A percentile compares a stretch with the other conserved stretches of the same genome.
These are phyloP conservation scores for Nymphalis io DNA, from an alignment of 1,140 invertebrate species.

Conservation along the genomic window DNA sequence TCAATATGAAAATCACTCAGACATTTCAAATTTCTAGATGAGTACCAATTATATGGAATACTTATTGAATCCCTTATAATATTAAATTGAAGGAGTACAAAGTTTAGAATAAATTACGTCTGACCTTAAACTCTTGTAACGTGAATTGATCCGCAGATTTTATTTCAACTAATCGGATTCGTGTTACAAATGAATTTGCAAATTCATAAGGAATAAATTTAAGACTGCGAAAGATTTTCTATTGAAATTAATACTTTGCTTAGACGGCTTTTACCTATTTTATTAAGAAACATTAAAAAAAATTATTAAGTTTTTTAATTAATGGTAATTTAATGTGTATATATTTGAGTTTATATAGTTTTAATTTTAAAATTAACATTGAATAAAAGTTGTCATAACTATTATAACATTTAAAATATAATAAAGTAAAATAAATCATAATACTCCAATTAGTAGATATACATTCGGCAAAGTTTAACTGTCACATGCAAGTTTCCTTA, in stretches of 20 bases:
- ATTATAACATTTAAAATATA: too few relatives aligned
- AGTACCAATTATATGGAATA: conserved; percentile 2
- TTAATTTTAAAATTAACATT: too few relatives aligned
- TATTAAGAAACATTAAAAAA: conserved; percentile 22
- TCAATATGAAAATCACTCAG: background rate
- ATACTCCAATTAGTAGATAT: too few relatives aligned
- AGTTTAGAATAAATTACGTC: conserved; percentile 11
- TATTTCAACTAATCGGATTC: conserved; percentile 13
- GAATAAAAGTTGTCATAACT: too few relatives aligned
- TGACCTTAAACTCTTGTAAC: conserved; percentile 2
- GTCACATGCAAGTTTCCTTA: too few relatives aligned
- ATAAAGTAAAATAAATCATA: too few relatives aligned
- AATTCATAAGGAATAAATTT: conserved; percentile 6
- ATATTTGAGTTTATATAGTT: too few relatives aligned
- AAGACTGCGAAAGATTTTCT: background rate
- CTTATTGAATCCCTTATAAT: background rate
- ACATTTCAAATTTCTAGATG: background rate
- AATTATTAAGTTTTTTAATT: background rate
- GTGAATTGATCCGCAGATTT: conserved; percentile 2
- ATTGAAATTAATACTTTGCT: conserved; percentile 6
- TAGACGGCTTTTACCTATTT: conserved; percentile 7
- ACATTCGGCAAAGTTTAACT: too few relatives aligned
- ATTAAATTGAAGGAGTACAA: background rate
- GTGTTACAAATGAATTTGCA: conserved; percentile 7
- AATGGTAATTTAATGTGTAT: too few relatives aligned